Conservation (phyloP, 1,140 invertebrate species). For the Hycleus cichorii region DNA sequence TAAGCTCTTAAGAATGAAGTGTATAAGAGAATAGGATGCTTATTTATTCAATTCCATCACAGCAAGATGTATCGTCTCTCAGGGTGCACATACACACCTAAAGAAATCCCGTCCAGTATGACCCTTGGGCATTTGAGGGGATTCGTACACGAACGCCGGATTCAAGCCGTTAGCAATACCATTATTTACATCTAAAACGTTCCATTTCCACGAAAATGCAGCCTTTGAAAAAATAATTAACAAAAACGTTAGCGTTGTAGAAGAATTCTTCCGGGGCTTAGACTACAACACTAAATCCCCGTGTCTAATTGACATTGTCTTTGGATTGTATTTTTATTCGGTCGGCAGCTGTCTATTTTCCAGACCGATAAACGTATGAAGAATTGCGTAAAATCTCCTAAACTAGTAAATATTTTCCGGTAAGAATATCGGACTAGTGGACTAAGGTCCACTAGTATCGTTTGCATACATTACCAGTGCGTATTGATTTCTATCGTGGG, state of each 20-base stretch:
- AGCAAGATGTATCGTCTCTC: constrained; percentile 18
- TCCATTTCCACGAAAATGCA: constrained; percentile 12
- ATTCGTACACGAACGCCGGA: constrained; percentile 15
- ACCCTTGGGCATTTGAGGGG: constrained; percentile 21
- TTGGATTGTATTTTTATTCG: too few species aligned
- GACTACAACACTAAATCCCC: too few species aligned
- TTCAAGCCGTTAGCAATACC: constrained; percentile 9
- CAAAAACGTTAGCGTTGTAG: too few species aligned
- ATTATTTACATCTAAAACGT: constrained; percentile 13
- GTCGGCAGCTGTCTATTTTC: not conserved
- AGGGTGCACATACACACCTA: not conserved
- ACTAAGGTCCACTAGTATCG: constrained; percentile 20
- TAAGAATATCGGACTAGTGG: constrained; percentile 26
- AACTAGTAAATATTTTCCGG: not conserved
- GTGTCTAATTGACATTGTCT: too few species aligned
- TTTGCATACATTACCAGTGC: constrained; percentile 26
- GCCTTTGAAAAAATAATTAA: too few species aligned
- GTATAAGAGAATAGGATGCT: constrained; percentile 19
- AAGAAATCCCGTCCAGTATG: constrained; percentile 17
- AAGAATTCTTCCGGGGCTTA: too few species aligned
- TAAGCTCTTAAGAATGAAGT: constrained; percentile 13
- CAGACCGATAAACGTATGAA: constrained; percentile 8
- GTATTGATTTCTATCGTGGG: constrained; percentile 16
- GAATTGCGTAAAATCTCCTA: constrained; percentile 13
- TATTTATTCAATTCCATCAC: constrained; percentile 21